These are phyloP conservation scores for Glossosoma conforme DNA, from an alignment of 1,140 invertebrate species.

Conservation along the genomic window DNA sequence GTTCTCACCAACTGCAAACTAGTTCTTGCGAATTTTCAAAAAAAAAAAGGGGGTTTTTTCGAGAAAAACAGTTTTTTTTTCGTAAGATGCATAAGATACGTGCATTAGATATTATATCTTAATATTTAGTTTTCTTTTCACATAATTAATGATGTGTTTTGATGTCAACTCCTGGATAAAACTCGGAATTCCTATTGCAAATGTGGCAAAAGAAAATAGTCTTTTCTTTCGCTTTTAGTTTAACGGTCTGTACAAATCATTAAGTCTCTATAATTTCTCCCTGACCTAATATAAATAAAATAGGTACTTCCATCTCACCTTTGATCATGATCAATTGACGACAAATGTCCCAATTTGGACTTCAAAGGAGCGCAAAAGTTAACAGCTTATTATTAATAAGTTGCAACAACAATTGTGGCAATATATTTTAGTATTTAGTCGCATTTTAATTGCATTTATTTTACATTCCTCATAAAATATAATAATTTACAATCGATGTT, in stretches of 20 bases:
- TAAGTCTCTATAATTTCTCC: slow-evolving; percentile 8
- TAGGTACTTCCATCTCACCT: slow-evolving; percentile 6
- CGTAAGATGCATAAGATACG: not conserved
- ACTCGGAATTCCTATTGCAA: slow-evolving; percentile 1
- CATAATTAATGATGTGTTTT: not conserved
- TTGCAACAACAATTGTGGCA: slow-evolving; percentile 5
- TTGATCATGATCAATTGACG: slow-evolving; percentile 8
- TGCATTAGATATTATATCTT: not conserved
- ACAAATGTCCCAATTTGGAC: slow-evolving; percentile 2
- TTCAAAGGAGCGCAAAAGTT: slow-evolving; percentile 3
- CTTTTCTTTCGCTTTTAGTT: slow-evolving; percentile 1
- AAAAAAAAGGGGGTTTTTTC: slow-evolving; percentile 1
- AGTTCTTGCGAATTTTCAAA: not conserved
- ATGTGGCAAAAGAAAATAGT: slow-evolving; percentile 8
- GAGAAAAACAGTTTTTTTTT: not conserved
- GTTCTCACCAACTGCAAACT: slow-evolving; percentile 1
- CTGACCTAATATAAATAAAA: slow-evolving; percentile 4
- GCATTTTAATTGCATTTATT: slow-evolving; percentile 6
- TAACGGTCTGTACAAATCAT: slow-evolving; percentile 9
- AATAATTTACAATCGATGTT: slow-evolving; percentile 7
- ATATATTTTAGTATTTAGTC: slow-evolving; percentile 10
- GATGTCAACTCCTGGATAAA: slow-evolving; percentile 5
- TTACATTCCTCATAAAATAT: slow-evolving; percentile 11
- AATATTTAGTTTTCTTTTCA: not conserved
- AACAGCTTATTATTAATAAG: slow-evolving; percentile 10